These are phyloP conservation scores for Microtus pennsylvanicus DNA, from an alignment of 2,113 vertebrate species.

Conservation along the genomic window DNA sequence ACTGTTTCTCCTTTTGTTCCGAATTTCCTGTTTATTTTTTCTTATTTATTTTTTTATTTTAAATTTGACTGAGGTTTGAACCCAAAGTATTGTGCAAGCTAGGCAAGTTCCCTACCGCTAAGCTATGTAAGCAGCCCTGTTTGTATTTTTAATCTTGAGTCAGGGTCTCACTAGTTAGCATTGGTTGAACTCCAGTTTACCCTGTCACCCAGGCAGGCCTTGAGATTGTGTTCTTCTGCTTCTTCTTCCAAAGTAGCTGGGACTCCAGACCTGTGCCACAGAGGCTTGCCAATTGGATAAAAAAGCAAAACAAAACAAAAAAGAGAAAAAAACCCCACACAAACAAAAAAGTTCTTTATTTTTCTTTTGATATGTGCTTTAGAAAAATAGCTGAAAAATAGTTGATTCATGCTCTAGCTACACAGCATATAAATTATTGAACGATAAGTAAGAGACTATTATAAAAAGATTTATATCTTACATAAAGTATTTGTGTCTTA, in stretches of 20 bases:
- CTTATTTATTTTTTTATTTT: not conserved
- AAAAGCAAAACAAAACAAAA: not conserved
- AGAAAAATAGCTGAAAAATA: slow-evolving; percentile 41
- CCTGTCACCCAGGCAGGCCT: not conserved
- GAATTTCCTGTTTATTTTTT: not conserved
- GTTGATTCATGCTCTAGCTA: not conserved
- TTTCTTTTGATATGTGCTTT: slow-evolving; percentile 64
- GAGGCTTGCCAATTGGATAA: not conserved
- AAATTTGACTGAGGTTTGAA: not conserved
- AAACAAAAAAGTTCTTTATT: not conserved
- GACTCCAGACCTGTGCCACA: not conserved
- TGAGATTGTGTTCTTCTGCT: not conserved
- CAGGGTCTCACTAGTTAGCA: not conserved
- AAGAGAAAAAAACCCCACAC: too few species aligned
- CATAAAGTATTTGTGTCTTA: not conserved
- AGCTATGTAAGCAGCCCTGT: not conserved
- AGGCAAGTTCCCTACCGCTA: not conserved
- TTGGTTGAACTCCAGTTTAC: not conserved
- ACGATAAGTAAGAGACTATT: not conserved
- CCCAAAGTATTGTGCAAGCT: not conserved
- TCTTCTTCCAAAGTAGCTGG: not conserved
- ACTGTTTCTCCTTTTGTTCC: not conserved
- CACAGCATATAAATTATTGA: slow-evolving; percentile 4
- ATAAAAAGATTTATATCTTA: not conserved
- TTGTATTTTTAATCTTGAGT: not conserved